These are phyloP conservation scores for Drosophila persimilis DNA, from an alignment of 1,140 invertebrate genomes.

Conservation along the genomic window DNA sequence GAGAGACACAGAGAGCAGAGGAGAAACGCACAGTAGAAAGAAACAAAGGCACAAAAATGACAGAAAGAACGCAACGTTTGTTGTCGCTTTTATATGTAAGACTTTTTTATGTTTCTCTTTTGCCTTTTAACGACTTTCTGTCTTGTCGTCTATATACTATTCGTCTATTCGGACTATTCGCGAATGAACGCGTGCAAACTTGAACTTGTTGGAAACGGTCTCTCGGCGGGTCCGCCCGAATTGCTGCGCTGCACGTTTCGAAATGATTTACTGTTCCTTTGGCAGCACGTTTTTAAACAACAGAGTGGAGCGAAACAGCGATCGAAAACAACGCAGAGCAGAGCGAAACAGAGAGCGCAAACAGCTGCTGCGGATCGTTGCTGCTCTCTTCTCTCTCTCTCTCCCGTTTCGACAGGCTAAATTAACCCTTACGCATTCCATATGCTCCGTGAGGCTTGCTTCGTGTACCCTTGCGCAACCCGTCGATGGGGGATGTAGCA, in stretches of 20 bases:
- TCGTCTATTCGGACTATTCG: constrained; percentile 27
- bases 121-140: constrained; percentile 61
- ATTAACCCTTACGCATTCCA: constrained; percentile 19
- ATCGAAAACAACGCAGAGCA: constrained; percentile 39
- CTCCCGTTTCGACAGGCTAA: constrained; percentile 8
- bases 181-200: constrained; percentile 60
- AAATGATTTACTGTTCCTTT: constrained; percentile 77
- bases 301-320: constrained; percentile 40
- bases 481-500: not conserved
- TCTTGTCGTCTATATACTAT: constrained; percentile 2
- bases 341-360: constrained; percentile 11
- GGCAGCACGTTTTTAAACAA: constrained; percentile 75
- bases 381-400: not conserved
- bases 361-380: constrained; percentile 35
- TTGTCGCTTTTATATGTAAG: constrained; percentile 39
- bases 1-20: constrained; percentile 44
- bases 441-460: not conserved
- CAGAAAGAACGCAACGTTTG: constrained; percentile 28
- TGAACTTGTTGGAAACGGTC: constrained; percentile 26
- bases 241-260: constrained; percentile 68
- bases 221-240: not conserved
- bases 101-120: constrained; percentile 34
- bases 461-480: no score
- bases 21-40: constrained; percentile 10
- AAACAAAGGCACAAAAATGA: constrained; percentile 25